These are phyloP conservation scores for Casuarius casuarius DNA, from an alignment of 2,113 vertebrate species.

Conservation along the genomic window DNA sequence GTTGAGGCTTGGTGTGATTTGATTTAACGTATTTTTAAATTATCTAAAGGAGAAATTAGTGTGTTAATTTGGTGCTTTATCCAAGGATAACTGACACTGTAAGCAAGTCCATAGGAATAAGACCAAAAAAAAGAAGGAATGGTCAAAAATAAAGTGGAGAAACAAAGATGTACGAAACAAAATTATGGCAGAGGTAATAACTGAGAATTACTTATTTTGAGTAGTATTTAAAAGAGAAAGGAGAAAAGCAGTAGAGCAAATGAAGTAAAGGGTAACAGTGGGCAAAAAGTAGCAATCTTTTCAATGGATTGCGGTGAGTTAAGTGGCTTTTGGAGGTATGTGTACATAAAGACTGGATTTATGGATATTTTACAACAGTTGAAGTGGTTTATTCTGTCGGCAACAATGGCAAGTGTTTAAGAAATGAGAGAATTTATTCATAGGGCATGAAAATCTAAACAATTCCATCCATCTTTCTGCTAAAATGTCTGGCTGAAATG, in stretches of 20 bases:
- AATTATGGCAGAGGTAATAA: no score
- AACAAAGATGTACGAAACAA: no score
- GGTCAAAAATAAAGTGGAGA: no score
- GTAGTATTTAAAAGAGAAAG: no score
- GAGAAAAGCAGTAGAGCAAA: background rate
- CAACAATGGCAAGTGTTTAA: background rate
- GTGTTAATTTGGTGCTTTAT: background rate
- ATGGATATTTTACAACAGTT: background rate
- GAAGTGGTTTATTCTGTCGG: background rate
- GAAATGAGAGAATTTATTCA: background rate
- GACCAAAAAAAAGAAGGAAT: no score
- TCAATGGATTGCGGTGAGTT: background rate
- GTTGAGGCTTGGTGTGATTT: background rate
- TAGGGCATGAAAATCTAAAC: background rate
- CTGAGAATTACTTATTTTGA: no score
- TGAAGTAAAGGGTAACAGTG: background rate
- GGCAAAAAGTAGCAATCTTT: background rate
- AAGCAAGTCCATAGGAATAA: background rate
- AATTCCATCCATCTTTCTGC: background rate
- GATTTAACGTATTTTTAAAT: background rate
- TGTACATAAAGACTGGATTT: background rate
- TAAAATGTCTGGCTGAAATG: background rate
- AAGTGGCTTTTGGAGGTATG: background rate
- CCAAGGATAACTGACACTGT: background rate
- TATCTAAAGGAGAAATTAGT: background rate